Base-by-base conservation (phyloP, 2,888 invertebrate species). In the Elysia crispata region DNA sequence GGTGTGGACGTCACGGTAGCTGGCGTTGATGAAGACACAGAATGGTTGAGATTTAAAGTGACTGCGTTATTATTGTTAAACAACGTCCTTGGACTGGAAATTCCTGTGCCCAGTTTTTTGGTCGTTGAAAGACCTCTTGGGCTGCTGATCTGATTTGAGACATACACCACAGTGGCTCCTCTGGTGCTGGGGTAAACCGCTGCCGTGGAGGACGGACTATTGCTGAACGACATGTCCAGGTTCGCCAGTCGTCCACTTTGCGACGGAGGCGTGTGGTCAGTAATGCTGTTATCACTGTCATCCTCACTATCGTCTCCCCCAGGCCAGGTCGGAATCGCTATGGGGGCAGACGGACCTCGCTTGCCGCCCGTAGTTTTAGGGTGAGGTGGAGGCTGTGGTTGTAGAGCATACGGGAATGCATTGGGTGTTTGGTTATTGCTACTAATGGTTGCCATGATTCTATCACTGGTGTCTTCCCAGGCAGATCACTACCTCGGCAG, bases 341-440 rank as follows among this genome's bases (percentile, higher is more conserved):
- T 62, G 13, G 85, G 86, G n/a, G 82, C 85, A 15, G 86, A 82
- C 5, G 86, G 84, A 5, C 85, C 85, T 30, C 86, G 74, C 76
- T 87, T 87, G 23, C 87, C 88, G n/a, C 87, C 87, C 20, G 85
- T 85, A 18, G 83, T 81, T 77, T 86, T 86, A n/a, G 86, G 85
- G 75, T 83, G 84, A 0, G 86, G 83, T 49, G 86, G 87, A 33
- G 84, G 84, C 75, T 81, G 81, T 25, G 83, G 83, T 30, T 79
- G 80, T 28, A 82, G 78, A 54, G 66, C 73, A 49, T 80, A 80
- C 0, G 80, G 41, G 8, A 64, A 64, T 72, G 78, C 49, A 31
- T 41, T 18, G 41, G 41, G 5, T 41, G 41, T 41, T 41, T 41
- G 41, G 41, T 41, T 41, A 11, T 41, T 41, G 11, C 5, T 41